Evolutionary conservation across 2,888 invertebrate species (phyloP), one percentile per base, ranked within the genome.

Genomic region (Pemphredon lugubris): DNA sequence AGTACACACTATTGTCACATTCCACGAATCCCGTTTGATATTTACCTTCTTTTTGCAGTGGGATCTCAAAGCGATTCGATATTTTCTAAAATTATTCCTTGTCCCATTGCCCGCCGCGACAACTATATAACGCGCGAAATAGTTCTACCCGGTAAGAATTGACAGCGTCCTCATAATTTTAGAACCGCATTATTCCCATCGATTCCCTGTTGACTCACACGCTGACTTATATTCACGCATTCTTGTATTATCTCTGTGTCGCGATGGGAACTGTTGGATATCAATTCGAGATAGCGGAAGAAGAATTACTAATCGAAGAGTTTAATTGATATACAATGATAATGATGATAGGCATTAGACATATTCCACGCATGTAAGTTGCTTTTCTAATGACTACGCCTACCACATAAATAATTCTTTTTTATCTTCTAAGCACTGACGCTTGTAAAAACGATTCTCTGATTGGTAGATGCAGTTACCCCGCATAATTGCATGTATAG

Each of bases 11-110:
- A 26, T 7, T n/a, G 26, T 5, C 7, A 26, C 26, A 26, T 26
- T 26, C 26, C 4, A 26, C 7, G 11, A n/a, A 51, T n/a, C 3
- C 1, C 34, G 44, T 45, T 30, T 53, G 2, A 42, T 48, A 16
- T 34, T 7, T 66, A 67, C 59, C 51, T 67, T 58, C 14, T 42
- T 53, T 32, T 45, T 23, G 32, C 3, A 55, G 23, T 11, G 34
- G 50, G 34, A 47, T 53, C 6, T 53, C 47, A 58, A 16, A 40
- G 9, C 4, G n/a, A 66, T 54, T 48, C 42, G 58, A 2, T 26
- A n/a, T 47, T 42, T 42, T 16, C 18, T 30, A 30, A 34, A 47
- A 9, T 3, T 13, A 6, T 42, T 34, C 21, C 20, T 66, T 2
- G 14, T 1, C 7, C 58, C 66, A 69, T 66, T 48, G 53, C 30